phyloP scores from a whole-genome alignment of 2,888 invertebrate genomes.

The Cantharis nigra region DNA sequence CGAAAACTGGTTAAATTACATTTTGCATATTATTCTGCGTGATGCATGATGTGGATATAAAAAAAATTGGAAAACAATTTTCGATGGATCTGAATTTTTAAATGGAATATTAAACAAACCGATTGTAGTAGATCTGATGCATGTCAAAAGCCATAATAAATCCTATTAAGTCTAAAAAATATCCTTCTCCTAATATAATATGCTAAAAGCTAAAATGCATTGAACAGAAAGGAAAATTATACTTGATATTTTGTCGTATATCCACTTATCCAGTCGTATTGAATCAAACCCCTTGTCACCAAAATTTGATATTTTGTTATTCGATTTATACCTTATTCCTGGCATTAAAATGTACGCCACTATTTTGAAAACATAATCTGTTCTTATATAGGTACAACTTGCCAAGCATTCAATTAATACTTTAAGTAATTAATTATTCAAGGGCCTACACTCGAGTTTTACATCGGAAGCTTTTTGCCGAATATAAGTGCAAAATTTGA shows the following conservation, averaged over 20 bases:
- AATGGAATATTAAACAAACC: not conserved
- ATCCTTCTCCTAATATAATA: not conserved
- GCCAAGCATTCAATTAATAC: not conserved
- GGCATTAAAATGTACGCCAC: not conserved
- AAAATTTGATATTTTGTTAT: not conserved
- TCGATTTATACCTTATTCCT: not conserved
- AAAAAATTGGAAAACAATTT: not conserved
- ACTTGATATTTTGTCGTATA: conserved; percentile 13
- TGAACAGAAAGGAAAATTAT: conserved; percentile 6
- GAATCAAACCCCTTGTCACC: conserved; percentile 2
- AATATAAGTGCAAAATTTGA: not conserved
- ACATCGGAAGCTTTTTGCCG: not conserved
- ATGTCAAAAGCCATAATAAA: not conserved
- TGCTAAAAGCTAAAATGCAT: not conserved
- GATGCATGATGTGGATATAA: too few species aligned
- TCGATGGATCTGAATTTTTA: not conserved
- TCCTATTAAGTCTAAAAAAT: not conserved
- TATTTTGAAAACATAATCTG: not conserved
- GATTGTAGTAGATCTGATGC: not conserved
- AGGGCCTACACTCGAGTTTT: not conserved
- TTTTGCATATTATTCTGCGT: not conserved
- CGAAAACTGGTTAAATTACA: not conserved
- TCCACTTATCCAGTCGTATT: conserved; percentile 13
- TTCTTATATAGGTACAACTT: not conserved
- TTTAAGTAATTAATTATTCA: not conserved